Base-by-base conservation (phyloP, 2,888 invertebrate species). In the Hypolimnas misippus region DNA sequence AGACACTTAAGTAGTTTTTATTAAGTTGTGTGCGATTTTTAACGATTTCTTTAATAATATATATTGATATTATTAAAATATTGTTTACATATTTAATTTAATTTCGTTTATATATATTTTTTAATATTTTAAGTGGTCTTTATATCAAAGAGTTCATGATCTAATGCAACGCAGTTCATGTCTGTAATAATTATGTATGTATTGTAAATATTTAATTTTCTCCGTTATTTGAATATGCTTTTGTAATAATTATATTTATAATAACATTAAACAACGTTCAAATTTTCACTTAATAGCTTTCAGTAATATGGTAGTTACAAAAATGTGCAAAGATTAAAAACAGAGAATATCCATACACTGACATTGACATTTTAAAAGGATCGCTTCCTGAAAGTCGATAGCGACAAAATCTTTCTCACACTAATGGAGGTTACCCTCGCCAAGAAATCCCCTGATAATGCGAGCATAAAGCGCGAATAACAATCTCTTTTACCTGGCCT, bases 351-450 rank as follows among this genome's bases (percentile, higher is more conserved):
- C 53, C 56, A 65, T 66, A 64, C 53, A 62, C 52, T 69, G 68
- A 69, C 78, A 76, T 76, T 83, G 88, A 87, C 88, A 80, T 86
- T 88, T 88, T 89, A 88, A 89, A 89, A 87, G 86, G 78, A 82
- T 83, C 73, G 73, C 78, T 84, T 88, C 86, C 86, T 77, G 82
- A 53, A 75, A 81, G 72, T 59, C 63, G 73, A 80, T 83, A 80
- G 40, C 49, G 31, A 50, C 51, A 46, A 54, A 57, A 54, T 64
- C 46, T 38, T 57, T 50, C 50, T 17, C 56, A 29, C 62, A 8
- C 44, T 62, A 62, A 62, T 62, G 62, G 62, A 53, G 52, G 57
- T 57, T 42, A 52, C n/a, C 25, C 40, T 57, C 40, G 57, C 29
- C 33, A 57, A 56, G 25, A 62, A 51, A 35, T 16, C 33, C n/a